A percentile compares a stretch with the other conserved stretches of the same genome.
phyloP scores from a whole-genome alignment of 2,113 vertebrate species.

The Sphyrna mokarran region DNA sequence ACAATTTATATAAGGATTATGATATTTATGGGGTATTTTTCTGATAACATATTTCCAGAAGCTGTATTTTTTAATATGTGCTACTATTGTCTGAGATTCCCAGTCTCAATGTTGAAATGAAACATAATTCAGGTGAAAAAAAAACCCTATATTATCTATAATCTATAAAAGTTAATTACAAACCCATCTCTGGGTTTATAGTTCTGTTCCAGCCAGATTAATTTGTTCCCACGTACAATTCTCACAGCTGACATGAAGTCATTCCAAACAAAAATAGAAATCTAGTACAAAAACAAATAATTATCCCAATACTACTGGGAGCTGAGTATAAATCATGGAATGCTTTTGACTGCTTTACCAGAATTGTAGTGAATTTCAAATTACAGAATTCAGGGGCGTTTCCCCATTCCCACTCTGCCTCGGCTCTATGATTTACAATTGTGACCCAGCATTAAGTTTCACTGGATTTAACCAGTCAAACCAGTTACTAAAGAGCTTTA shows the following conservation, averaged over 20 bases:
- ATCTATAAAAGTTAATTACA: not conserved
- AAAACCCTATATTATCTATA: not conserved
- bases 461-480: not conserved
- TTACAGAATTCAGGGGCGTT: not conserved
- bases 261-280: not conserved
- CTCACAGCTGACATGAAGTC: not conserved
- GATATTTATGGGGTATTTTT: not conserved
- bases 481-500: not conserved
- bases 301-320: not conserved
- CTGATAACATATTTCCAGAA: not conserved
- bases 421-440: not conserved
- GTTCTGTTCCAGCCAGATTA: not conserved
- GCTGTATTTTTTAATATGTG: not conserved
- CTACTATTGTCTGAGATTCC: not conserved
- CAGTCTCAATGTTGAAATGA: not conserved
- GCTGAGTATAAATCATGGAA: not conserved
- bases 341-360: not conserved
- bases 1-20: not conserved
- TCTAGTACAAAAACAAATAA: not conserved
- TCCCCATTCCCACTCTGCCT: not conserved
- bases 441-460: not conserved
- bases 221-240: not conserved
- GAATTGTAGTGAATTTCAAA: not conserved
- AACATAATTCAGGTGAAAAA: not conserved
- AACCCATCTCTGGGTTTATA: not conserved